Evolutionary conservation across 1,140 invertebrate genomes (phyloP), one percentile per base, ranked within the genome.

Genomic region (Bradysia coprophila): DNA sequence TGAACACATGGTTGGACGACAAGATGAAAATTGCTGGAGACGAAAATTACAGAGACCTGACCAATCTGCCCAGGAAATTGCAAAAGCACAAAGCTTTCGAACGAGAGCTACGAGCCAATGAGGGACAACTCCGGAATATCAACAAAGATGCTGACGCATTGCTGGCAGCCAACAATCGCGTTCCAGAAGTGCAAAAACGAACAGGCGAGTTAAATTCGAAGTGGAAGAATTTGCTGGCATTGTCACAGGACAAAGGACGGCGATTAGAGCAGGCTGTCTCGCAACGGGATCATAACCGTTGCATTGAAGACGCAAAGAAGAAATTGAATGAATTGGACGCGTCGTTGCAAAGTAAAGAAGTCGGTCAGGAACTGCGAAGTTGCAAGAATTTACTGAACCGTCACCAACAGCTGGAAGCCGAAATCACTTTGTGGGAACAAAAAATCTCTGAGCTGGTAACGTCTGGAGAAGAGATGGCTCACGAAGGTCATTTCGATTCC

Each of bases 71-170:
- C 45, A 70, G 89, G 2, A 97, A 97, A 59, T 64, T 97, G 2
- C 89, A 97, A 59, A 96, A 96, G 55, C 94, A 98, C 55, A 91
- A 97, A 61, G 94, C 93, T 0, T 97, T 98, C 57, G 91, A 97
- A 55, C 69, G 92, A 16, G 95, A 98, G 57, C 60, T 98, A 5
- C 71, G 85, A 31, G 84, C 89, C 1, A 94, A 94, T 57, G 86
- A 91, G 61, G 86, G 85, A 13, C 83, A 89, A 55, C 62, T 95
- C 10, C 62, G 83, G 31, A 76, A 76, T 34, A 80, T 93, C 4
- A 90, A 89, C 47, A 88, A 85, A 51, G 64, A 75, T 38, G 83
- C 78, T 4, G 69, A 80, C 54, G 70, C 69, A 13, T 51, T 86
- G 16, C 76, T 83, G 44, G 71, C 71, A 0, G 72, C 78, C 46